These are phyloP conservation scores for Eutrigla gurnardus DNA, from an alignment of 2,797 vertebrate species.

Conservation along the genomic window DNA sequence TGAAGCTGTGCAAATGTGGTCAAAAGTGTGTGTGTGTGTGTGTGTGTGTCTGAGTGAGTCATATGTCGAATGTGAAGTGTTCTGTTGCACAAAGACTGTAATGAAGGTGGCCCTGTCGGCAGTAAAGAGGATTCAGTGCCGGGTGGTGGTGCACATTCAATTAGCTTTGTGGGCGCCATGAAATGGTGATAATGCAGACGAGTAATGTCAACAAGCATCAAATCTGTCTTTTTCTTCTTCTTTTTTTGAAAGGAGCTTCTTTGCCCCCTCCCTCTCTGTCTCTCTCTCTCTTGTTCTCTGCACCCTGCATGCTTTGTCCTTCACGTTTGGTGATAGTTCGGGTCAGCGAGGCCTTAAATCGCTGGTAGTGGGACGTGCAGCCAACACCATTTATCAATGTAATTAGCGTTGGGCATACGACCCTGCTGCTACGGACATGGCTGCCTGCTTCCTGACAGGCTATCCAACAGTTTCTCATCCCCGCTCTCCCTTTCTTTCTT, in stretches of 20 bases:
- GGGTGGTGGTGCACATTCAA: slow-evolving; percentile 67
- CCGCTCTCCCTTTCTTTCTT: slow-evolving; percentile 22
- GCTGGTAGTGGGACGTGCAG: slow-evolving; percentile 60
- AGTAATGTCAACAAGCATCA: slow-evolving; percentile 72
- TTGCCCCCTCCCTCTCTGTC: background rate
- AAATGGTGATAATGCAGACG: slow-evolving; percentile 68
- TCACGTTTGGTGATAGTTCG: slow-evolving; percentile 68
- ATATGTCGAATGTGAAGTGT: slow-evolving; percentile 62
- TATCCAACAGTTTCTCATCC: slow-evolving; percentile 58
- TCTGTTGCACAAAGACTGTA: slow-evolving; percentile 42
- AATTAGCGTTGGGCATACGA: slow-evolving; percentile 82
- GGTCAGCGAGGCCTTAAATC: slow-evolving; percentile 80
- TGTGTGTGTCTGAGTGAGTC: slow-evolving; percentile 41
- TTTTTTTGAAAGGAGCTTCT: background rate
- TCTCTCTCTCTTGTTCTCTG: slow-evolving; percentile 26
- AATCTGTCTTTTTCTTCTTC: slow-evolving; percentile 34
- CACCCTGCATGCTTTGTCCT: slow-evolving; percentile 67
- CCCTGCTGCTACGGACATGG: slow-evolving; percentile 78
- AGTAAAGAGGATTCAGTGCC: slow-evolving; percentile 65
- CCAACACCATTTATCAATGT: slow-evolving; percentile 83
- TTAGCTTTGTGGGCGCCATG: slow-evolving; percentile 63
- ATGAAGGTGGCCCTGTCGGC: slow-evolving; percentile 57
- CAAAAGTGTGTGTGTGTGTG: background rate
- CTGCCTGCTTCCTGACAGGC: slow-evolving; percentile 77
- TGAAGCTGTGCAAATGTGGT: slow-evolving; percentile 36